Evolutionary conservation across 2,797 vertebrate genomes (phyloP).

Genomic region (Ataeniobius toweri): DNA sequence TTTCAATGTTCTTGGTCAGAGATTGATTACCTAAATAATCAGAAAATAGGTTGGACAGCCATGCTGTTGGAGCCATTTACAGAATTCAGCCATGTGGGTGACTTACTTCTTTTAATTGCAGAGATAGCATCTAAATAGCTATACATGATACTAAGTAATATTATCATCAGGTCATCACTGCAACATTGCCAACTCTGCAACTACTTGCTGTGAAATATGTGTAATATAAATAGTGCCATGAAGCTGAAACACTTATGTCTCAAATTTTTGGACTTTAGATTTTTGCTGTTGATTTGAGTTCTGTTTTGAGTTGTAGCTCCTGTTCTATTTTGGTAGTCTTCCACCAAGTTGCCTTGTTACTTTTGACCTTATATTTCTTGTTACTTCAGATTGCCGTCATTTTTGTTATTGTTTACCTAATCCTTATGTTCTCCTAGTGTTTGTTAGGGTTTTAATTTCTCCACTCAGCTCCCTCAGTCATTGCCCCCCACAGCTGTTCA

Average conservation of each 20-base stretch:
- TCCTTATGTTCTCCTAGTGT: neutral
- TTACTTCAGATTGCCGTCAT: neutral
- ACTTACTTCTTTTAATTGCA: neutral
- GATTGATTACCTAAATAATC: neutral
- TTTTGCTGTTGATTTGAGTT: neutral
- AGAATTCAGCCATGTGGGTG: neutral
- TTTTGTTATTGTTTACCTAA: neutral
- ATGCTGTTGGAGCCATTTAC: constrained; percentile 1
- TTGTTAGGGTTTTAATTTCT: neutral
- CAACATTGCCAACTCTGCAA: neutral
- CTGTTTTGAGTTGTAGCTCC: neutral
- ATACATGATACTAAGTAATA: neutral
- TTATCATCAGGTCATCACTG: too few species aligned
- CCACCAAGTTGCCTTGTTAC: neutral
- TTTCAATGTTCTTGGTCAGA: neutral
- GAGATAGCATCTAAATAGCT: neutral
- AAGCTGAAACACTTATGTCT: neutral
- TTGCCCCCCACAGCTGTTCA: neutral
- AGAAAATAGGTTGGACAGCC: neutral
- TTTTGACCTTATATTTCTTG: neutral
- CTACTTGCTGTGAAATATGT: neutral
- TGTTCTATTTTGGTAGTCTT: neutral
- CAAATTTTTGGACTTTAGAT: neutral
- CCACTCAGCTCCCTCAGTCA: neutral
- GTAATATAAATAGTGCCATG: neutral